Conservation (phyloP, 2,113 vertebrate genomes). For the Thinocorus orbignyianus region DNA sequence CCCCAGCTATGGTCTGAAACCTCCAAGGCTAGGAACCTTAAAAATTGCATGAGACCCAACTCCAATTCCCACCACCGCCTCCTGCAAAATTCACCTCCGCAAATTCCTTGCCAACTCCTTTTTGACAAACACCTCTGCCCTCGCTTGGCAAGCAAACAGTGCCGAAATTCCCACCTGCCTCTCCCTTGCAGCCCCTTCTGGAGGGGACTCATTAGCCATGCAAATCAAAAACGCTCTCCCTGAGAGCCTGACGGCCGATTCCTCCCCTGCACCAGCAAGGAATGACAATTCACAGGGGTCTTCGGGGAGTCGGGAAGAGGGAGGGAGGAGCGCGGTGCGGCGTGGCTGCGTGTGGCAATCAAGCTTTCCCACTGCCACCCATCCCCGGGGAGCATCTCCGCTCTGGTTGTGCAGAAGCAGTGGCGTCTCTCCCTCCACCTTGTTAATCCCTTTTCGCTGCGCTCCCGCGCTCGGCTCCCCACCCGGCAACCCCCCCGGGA, state of each 20-base stretch:
- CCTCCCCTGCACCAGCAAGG: not conserved
- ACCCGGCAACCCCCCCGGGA: not conserved
- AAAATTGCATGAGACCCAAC: not conserved
- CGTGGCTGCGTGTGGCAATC: slow-evolving; percentile 57
- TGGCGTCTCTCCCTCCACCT: not conserved
- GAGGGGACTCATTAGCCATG: slow-evolving; percentile 48
- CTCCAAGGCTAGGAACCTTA: not conserved
- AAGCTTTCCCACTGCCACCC: slow-evolving; percentile 69
- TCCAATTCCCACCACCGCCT: not conserved
- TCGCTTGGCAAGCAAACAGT: not conserved
- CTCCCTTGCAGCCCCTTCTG: slow-evolving; percentile 20
- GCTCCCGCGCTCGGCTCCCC: not conserved
- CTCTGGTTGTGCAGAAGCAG: slow-evolving; percentile 6
- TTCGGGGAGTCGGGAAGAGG: slow-evolving; percentile 17
- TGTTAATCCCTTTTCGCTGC: slow-evolving; percentile 42
- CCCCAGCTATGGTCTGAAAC: not conserved
- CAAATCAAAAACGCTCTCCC: slow-evolving; percentile 42
- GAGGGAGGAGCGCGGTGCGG: slow-evolving; percentile 1
- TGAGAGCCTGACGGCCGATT: not conserved
- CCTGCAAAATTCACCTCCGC: not conserved
- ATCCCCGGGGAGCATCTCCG: slow-evolving; percentile 25
- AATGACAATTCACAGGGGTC: slow-evolving; percentile 59
- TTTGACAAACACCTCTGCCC: not conserved
- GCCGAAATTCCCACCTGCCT: slow-evolving; percentile 21
- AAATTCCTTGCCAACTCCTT: not conserved